Evolutionary conservation across 2,888 invertebrate genomes (phyloP).

Genomic region (Lycocerus yunnanus): DNA sequence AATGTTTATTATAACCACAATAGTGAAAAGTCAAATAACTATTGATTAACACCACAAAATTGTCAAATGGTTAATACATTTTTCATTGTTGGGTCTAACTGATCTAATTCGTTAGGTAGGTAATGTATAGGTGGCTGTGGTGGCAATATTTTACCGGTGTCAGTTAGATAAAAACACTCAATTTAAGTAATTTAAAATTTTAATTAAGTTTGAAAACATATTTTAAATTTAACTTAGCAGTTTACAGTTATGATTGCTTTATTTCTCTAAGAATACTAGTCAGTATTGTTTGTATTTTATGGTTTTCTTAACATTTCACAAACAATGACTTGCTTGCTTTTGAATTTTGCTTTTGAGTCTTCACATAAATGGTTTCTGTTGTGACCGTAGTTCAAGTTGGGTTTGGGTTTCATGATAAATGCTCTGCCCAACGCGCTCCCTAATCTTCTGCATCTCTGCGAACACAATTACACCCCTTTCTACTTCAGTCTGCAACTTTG

Average conservation of each 20-base stretch:
- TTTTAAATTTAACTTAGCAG: background rate
- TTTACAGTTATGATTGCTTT: background rate
- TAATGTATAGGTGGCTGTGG: background rate
- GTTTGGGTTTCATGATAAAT: conserved; percentile 55
- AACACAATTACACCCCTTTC: conserved; percentile 53
- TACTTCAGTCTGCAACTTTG: conserved; percentile 31
- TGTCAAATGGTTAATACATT: conserved; percentile 19
- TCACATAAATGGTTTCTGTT: conserved; percentile 42
- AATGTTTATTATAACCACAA: background rate
- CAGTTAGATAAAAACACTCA: background rate
- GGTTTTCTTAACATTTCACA: background rate
- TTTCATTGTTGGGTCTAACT: conserved; percentile 12
- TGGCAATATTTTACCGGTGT: background rate
- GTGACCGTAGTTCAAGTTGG: conserved; percentile 47
- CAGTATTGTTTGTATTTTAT: background rate
- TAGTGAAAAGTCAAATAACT: background rate
- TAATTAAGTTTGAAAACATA: background rate
- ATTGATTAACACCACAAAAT: conserved; percentile 6
- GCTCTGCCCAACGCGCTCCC: conserved; percentile 53
- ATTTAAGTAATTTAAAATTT: background rate
- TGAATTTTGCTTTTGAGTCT: conserved; percentile 23
- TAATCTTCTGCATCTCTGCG: conserved; percentile 56
- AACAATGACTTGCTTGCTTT: background rate
- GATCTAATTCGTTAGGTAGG: conserved; percentile 6
- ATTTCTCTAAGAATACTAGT: background rate